A percentile compares a stretch with the other conserved stretches of the same genome.
phyloP scores from a whole-genome alignment of 1,140 invertebrate genomes.

The Helicoverpa armigera region DNA sequence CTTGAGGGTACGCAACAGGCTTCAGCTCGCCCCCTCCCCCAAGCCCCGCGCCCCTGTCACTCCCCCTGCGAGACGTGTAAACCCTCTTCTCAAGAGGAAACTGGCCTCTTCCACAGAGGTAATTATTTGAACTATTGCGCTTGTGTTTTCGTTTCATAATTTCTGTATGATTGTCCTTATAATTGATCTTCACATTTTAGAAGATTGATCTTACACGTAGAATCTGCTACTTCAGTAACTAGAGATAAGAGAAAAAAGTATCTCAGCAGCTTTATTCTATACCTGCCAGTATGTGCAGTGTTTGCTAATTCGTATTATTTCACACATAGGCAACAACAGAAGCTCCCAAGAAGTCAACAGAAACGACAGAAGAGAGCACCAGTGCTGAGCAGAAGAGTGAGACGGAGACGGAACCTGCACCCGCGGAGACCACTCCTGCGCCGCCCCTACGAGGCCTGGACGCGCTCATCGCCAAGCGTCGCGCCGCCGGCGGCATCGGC shows the following conservation, averaged over 20 bases:
- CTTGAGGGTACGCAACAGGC: slow-evolving; percentile 69
- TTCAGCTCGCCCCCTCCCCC: slow-evolving; percentile 75
- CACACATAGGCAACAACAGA: slow-evolving; percentile 75
- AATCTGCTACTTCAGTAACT: too few species aligned
- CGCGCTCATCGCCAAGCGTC: slow-evolving; percentile 73
- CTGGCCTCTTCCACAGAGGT: slow-evolving; percentile 74
- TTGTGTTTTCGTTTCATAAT: neutral
- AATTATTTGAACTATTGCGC: neutral
- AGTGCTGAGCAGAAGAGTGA: slow-evolving; percentile 72
- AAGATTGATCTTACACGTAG: too few species aligned
- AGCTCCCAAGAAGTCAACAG: slow-evolving; percentile 74
- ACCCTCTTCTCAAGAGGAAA: slow-evolving; percentile 78
- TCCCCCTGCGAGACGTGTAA: slow-evolving; percentile 68
- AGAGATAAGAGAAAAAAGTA: too few species aligned
- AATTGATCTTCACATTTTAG: too few species aligned
- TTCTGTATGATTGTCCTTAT: too few species aligned
- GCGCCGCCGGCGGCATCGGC: slow-evolving; percentile 72
- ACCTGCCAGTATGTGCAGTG: neutral
- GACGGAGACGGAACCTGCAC: slow-evolving; percentile 66
- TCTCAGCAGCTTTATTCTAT: too few species aligned
- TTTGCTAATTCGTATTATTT: neutral
- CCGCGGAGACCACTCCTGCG: slow-evolving; percentile 73
- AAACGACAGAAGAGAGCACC: slow-evolving; percentile 72
- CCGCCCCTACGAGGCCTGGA: slow-evolving; percentile 76
- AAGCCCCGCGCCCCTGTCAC: slow-evolving; percentile 70